Base-by-base conservation (phyloP, 2,113 vertebrate species). In the Laticauda laticaudata region DNA sequence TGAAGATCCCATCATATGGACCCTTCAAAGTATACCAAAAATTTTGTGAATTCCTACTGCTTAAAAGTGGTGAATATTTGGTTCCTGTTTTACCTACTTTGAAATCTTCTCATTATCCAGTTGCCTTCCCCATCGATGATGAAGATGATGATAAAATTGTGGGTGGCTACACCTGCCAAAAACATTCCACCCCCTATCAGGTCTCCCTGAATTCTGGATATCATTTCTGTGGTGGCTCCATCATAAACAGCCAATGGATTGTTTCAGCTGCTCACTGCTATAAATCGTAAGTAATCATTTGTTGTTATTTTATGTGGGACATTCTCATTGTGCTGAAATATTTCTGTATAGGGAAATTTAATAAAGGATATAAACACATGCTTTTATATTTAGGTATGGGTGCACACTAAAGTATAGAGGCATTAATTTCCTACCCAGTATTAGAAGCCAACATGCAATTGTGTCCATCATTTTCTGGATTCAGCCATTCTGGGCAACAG, bases 191-290 rank as follows among this genome's bases (percentile, higher is more conserved):
- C 11, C 55, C 95, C 87, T 98, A 98, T 94, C 97, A 98, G 90
- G 98, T 96, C 21, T 98, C 98, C 91, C 97, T 98, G 94, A 98
- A 96, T 86, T 89, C 86, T 11, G 98, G 98, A 4, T 97, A 97
- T 93, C 98, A 98, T 94, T 97, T 95, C 93, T 98, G 98, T 43
- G 98, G 97, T 0, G 97, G 98, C 2, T 95, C 93, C 61, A 96
- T 98, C 51, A 97, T 94, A 3, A 89, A 43, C 97, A 97, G 91
- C 95, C 95, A 94, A 53, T 98, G 98, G 98, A 97, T 98, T 15
- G 94, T 98, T 92, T 98, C 98, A 94, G 98, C 98, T 94, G 98
- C 98, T 97, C 98, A 98, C 94, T 98, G 98, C 95, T 98, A 97
- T 95, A 93, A 97, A 94, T 96, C 97, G 98, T 98, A 96, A 98